phyloP scores from a whole-genome alignment of 92 coral and sea anemone genomes.

The Paramuricea clavata region DNA sequence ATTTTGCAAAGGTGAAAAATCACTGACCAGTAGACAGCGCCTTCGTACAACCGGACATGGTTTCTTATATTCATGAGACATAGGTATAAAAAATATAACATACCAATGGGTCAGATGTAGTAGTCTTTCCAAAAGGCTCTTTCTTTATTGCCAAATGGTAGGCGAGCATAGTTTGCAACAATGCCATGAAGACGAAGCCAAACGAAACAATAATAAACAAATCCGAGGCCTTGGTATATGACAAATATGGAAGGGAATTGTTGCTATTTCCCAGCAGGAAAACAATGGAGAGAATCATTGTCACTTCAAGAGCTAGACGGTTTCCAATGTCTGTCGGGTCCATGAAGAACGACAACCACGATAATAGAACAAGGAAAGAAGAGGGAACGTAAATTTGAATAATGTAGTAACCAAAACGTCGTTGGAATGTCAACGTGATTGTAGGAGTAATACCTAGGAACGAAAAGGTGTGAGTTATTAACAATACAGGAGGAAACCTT shows the following conservation, averaged over 20 bases:
- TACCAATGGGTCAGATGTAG: background rate
- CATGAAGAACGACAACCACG: conserved; percentile 84
- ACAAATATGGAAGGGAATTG: conserved; percentile 75
- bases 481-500: too few species aligned
- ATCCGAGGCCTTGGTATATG: conserved; percentile 82
- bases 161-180: conserved; percentile 73
- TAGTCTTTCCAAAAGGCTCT: background rate
- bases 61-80: too few species aligned
- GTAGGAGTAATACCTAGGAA: conserved; percentile 51
- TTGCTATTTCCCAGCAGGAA: conserved; percentile 77
- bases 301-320: conserved; percentile 85
- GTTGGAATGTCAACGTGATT: conserved; percentile 61
- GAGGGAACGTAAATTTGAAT: conserved; percentile 78
- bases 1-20: background rate
- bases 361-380: conserved; percentile 74
- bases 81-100: background rate
- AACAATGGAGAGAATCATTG: conserved; percentile 78
- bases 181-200: conserved; percentile 74
- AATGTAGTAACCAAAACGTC: conserved; percentile 78
- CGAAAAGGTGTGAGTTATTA: background rate
- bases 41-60: too few species aligned
- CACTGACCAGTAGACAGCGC: background rate
- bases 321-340: conserved; percentile 80
- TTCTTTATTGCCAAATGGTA: conserved; percentile 51
- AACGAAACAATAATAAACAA: conserved; percentile 76